Base-by-base conservation (phyloP, 1,140 invertebrate genomes). In the Dinothrombium tinctorium region DNA sequence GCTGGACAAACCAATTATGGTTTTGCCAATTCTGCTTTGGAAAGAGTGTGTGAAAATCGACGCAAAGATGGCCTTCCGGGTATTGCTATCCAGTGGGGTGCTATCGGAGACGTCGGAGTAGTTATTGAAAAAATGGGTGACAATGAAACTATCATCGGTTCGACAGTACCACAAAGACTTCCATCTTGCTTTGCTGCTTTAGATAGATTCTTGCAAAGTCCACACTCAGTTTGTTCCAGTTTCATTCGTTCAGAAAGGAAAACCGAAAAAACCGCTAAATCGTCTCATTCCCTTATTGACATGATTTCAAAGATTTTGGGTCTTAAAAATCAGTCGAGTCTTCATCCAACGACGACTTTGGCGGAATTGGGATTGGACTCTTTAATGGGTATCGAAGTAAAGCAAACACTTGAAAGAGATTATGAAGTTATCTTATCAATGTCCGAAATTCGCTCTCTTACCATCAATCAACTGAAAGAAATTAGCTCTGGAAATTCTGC, bases 341-440 rank as follows among this genome's bases (percentile, higher is more conserved):
- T 90, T 3, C 73, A 76, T 38, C 59, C 68, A 26, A 66, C 68
- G 5, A 66, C 73, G 1, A 77, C 70, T 21, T 59, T 96, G 8
- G 77, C 77, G 12, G 89, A 95, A 55, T 65, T 95, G 11, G 89
- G 89, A 36, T 81, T 95, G 70, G 89, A 95, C 53, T 92, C 84
- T 0, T 60, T 96, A 24, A 94, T 95, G 86, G 83, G 81, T 40
- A 82, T 89, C 0, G 89, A 95, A 64, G 83, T 95, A 46, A 92
- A 90, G 17, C 46, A 47, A 29, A 35, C 32, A 9, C 37, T 47
- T 6, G 46, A 47, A 24, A 26, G 44, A 17, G 46, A 47, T 21
- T 47, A 47, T 23, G 83, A 92, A 57, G 54, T 92, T 21, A 69
- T 80, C 0, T 57, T 94, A 15, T 74, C 76, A 29, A 73, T 82